Base-by-base conservation (phyloP, 2,888 invertebrate species). In the Tubulanus polymorphus region DNA sequence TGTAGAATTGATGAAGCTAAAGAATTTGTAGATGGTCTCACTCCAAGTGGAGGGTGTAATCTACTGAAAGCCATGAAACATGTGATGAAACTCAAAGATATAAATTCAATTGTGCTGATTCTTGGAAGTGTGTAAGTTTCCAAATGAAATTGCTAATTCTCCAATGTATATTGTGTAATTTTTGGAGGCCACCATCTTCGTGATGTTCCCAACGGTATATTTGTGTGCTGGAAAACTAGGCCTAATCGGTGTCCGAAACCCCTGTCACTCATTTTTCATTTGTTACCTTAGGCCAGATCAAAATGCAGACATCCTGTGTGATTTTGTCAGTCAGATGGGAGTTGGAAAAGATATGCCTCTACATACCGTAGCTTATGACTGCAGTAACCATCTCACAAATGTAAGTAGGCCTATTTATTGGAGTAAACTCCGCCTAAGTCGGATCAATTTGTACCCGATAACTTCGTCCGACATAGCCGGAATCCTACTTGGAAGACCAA, bases 311-410 rank as follows among this genome's bases (percentile, higher is more conserved):
- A 66, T 78, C 20, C 58, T 79, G 35, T 70, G 71, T 65, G 75
- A 78, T 57, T 79, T 63, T 63, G 63, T 75, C 26, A 67, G 73
- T 41, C 75, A 79, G 67, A 62, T 77, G 67, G 70, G 68, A 23
- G 67, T 74, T 3, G 77, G 78, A 0, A 63, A 65, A 26, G 64
- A 70, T 29, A 63, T 71, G 3, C 67, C 71, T 25, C 54, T 79
- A 8, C 74, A 78, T 53, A 68, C 73, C 49, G 75, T 79, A 3
- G 75, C 79, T 3, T 79, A 77, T 64, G 79, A 79, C 64, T 77
- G 77, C 61, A 74, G 69, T 52, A 75, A 78, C 56, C 70, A 72
- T 29, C 63, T 70, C 8, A 74, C 77, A 2, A 75, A 75, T 67
- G 78, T 76, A 65, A 70, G 72, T 65, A 23, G 20, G 18, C 26